Base-by-base conservation (phyloP, 2,113 vertebrate genomes). In the Seriola dumerili region DNA sequence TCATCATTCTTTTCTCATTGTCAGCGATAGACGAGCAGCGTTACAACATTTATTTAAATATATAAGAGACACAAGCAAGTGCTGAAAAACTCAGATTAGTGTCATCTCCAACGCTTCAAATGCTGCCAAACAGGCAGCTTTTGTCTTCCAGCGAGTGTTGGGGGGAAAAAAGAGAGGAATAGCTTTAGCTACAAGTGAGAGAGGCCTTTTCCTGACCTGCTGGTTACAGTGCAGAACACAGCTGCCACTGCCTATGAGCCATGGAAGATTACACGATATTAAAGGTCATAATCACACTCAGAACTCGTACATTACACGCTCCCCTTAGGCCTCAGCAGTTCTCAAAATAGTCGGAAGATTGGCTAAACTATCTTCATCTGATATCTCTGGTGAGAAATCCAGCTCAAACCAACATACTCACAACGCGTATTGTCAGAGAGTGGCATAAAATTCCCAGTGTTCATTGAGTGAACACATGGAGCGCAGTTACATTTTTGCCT, bases 401-500 rank as follows among this genome's bases (percentile, higher is more conserved):
- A 11, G 7, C 32, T 57, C 64, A 40, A 70, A 48, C 23, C 40
- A 58, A 66, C 13, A 62, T 64, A 76, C 52, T 72, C 36, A 36
- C 23, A 17, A 36, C 71, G 66, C 2, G 8, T 46, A 6, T 57
- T 71, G 48, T 76, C 19, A 44, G 48, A 69, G n/a, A 65, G 44
- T 3, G 72, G 61, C 36, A 54, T 67, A 42, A 3, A 61, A 63
- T 62, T 74, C 14, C 50, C 23, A 44, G 29, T 72, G 67, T 65
- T 63, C 55, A 55, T 7, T 36, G 59, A 65, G 17, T 59, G 66
- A 55, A 46, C 50, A 69, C 69, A 57, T 11, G 19, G 19, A 77
- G 73, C 25, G 0, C 17, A 38, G 36, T 57, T 90, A 17, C 34
- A 57, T 80, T 81, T 29, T 78, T 62, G 79, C 83, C 83, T 46